phyloP scores from a whole-genome alignment of 2,797 vertebrate genomes.

The Danio aesculapii region DNA sequence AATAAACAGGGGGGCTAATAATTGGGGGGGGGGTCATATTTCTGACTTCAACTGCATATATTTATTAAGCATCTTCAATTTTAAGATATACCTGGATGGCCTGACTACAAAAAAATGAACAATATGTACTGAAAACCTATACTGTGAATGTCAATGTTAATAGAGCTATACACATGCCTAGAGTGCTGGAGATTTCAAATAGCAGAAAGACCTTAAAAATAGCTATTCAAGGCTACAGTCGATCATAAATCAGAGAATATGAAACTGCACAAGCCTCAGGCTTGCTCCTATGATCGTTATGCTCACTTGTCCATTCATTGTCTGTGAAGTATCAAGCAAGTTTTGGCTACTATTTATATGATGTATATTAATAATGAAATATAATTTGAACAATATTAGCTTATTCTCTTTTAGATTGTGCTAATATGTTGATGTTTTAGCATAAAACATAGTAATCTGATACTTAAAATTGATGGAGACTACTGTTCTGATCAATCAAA shows the following conservation, averaged over 20 bases:
- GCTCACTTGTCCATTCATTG: background rate
- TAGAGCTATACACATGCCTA: background rate
- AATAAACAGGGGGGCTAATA: too few relatives aligned
- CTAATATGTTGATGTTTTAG: background rate
- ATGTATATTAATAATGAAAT: background rate
- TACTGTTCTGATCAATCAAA: background rate
- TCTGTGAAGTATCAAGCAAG: too few relatives aligned
- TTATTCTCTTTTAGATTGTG: background rate
- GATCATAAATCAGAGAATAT: slow-evolving; percentile 24
- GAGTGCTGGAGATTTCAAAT: background rate
- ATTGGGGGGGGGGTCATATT: too few relatives aligned
- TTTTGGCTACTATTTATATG: background rate
- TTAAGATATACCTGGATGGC: background rate
- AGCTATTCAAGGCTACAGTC: slow-evolving; percentile 11
- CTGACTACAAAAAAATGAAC: slow-evolving; percentile 16
- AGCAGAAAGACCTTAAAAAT: background rate
- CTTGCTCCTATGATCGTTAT: background rate
- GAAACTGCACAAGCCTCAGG: background rate
- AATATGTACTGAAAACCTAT: background rate
- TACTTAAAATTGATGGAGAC: background rate
- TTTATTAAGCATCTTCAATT: background rate
- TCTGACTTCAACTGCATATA: too few relatives aligned
- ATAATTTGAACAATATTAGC: background rate
- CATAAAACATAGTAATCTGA: background rate
- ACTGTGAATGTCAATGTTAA: slow-evolving; percentile 8